Evolutionary conservation across 2,113 vertebrate species (phyloP).

Genomic region (Helogale parvula): DNA sequence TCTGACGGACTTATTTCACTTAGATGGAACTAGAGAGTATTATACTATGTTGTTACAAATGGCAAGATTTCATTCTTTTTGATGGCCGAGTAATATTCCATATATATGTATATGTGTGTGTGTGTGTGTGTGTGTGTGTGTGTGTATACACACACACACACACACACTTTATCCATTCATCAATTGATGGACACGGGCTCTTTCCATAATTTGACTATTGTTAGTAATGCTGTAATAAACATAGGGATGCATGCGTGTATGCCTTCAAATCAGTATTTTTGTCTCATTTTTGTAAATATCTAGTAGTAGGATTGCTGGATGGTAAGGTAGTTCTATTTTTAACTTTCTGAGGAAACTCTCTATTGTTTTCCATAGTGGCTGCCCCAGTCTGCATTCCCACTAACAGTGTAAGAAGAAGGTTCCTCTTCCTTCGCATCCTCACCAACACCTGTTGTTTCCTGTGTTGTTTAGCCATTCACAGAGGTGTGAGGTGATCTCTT

Average conservation of each 20-base stretch:
- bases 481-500: not conserved
- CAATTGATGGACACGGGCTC: not conserved
- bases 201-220: not conserved
- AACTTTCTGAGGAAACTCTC: not conserved
- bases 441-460: not conserved
- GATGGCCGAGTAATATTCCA: not conserved
- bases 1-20: not conserved
- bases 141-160: too few species aligned
- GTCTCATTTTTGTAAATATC: not conserved
- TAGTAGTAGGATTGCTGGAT: not conserved
- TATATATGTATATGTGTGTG: not conserved
- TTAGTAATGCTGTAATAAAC: not conserved
- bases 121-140: too few species aligned
- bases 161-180: not conserved
- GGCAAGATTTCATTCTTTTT: not conserved
- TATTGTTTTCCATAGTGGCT: not conserved
- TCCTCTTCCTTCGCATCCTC: not conserved
- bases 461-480: not conserved
- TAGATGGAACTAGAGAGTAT: too few species aligned
- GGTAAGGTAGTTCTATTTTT: not conserved
- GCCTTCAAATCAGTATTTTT: not conserved
- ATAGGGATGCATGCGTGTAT: not conserved
- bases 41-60: not conserved
- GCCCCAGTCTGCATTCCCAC: not conserved
- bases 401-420: not conserved